Base-by-base conservation (phyloP, 2,888 invertebrate species). In the Epistrophe grossulariae region DNA sequence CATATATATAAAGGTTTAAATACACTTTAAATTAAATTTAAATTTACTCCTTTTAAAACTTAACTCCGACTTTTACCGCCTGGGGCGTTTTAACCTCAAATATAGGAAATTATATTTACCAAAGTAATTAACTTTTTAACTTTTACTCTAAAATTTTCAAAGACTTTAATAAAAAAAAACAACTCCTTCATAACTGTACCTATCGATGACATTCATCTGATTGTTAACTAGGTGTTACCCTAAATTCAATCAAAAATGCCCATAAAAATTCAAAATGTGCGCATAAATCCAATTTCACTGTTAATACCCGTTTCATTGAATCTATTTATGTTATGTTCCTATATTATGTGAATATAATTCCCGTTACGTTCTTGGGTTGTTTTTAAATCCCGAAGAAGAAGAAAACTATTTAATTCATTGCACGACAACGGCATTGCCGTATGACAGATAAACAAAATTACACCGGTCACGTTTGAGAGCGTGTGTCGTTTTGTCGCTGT, bases 401-500 rank as follows among this genome's bases (percentile, higher is more conserved):
- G 57, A 50, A 71, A 50, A 62, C 73, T 71, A 50, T 76, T 84
- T 76, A 76, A 84, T 84, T 80, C 84, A 68, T 45, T 72, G 77
- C 84, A 84, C 84, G 84, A 81, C 81, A 81, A 43, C 72, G 77
- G 52, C 71, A 68, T 66, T 79, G 62, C 68, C 59, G 68, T 68
- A 68, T 77, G 81, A 81, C 79, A 77, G 81, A 81, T 72, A 77
- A 77, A 77, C 81, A 84, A 80, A 84, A 80, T 68, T 60, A 72
- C 80, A 84, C 66, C 80, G 80, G 80, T 84, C 84, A 84, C 84
- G 84, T 81, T 84, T 77, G 77, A 38, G 62, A 84, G 84, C 84
- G 66, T 84, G 77, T 81, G 66, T 84, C 81, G 66, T 28, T 35
- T 11, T 7, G 64, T 66, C 64, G 11, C 10, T 4, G 11, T n/a